phyloP scores from a whole-genome alignment of 2,113 vertebrate genomes.

The Ondatra zibethicus region DNA sequence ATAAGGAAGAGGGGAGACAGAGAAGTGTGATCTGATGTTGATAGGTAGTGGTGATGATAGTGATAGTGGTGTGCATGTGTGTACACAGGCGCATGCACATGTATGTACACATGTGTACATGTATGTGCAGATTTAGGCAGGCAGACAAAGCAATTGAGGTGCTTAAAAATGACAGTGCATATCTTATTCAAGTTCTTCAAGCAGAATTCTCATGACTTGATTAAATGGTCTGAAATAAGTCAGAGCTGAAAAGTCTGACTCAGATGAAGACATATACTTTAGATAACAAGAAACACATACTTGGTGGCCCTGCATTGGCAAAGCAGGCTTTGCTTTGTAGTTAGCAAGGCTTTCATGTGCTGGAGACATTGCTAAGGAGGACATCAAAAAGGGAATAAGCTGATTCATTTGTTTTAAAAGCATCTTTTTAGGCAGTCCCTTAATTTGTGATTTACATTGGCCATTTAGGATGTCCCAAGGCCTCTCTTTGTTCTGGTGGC shows the following conservation, averaged over 20 bases:
- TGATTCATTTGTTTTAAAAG: background rate
- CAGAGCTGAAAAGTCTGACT: background rate
- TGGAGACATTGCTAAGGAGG: background rate
- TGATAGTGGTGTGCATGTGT: background rate
- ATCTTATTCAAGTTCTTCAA: background rate
- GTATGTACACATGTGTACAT: background rate
- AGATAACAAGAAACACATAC: background rate
- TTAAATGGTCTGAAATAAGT: conserved; percentile 1
- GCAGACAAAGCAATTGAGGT: background rate
- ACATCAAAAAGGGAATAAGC: background rate
- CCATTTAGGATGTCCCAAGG: background rate
- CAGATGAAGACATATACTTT: background rate
- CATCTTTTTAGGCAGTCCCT: background rate
- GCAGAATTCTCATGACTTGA: background rate
- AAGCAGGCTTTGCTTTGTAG: background rate
- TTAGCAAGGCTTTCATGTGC: background rate
- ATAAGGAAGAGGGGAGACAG: background rate
- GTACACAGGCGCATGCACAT: fast-evolving
- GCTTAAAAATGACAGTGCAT: background rate
- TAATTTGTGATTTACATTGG: background rate
- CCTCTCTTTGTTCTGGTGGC: background rate
- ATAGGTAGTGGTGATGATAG: fast-evolving
- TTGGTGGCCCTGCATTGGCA: background rate
- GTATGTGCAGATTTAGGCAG: background rate
- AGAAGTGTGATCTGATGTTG: background rate